Evolutionary conservation across 2,888 invertebrate species (phyloP).

Genomic region (Apeira syringaria): DNA sequence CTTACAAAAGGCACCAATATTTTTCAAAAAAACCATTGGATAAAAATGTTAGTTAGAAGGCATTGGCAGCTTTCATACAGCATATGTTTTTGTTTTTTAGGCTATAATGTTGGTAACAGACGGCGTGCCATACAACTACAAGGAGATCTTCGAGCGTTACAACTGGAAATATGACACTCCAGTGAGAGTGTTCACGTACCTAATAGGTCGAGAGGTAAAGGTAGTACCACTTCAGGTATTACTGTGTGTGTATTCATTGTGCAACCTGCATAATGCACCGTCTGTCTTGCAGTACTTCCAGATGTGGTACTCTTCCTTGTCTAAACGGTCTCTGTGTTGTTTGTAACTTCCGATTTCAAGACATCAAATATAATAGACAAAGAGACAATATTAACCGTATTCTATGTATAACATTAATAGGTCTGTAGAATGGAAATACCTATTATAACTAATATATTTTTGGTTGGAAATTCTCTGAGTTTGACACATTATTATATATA

Average conservation of each 20-base stretch:
- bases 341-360: constrained; percentile 7
- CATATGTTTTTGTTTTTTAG: constrained; percentile 83
- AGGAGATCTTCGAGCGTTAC: constrained; percentile 95
- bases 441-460: no score
- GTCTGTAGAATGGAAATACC: no score
- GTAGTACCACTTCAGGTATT: constrained; percentile 83
- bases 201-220: constrained; percentile 95
- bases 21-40: no score
- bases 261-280: constrained; percentile 80
- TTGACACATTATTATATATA: no score
- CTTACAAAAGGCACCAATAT: no score
- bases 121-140: constrained; percentile 97
- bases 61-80: no score
- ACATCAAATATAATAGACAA: constrained; percentile 14
- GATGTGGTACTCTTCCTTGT: constrained; percentile 73
- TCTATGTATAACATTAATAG: no score
- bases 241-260: constrained; percentile 83
- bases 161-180: constrained; percentile 93
- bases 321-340: constrained; percentile 33
- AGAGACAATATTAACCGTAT: no score
- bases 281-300: constrained; percentile 75
- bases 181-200: constrained; percentile 98
- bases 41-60: no score
- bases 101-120: constrained; percentile 99
- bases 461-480: no score